Evolutionary conservation across 2,113 vertebrate genomes (phyloP).

Genomic region (Phasianus colchicus): DNA sequence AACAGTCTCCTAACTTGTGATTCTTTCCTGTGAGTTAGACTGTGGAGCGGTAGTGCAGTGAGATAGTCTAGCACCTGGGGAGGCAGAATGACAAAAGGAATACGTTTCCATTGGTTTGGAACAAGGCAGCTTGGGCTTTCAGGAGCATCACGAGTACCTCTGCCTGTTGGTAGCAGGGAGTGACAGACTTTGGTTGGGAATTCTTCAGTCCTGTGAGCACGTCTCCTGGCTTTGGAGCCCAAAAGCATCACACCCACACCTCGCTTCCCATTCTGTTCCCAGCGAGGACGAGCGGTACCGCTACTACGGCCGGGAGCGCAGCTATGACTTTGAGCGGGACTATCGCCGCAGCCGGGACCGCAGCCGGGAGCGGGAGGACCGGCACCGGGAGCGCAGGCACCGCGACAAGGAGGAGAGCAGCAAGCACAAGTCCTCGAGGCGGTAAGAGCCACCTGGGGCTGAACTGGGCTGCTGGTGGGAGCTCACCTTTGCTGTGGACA

Average conservation of each 20-base stretch:
- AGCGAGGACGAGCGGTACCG: slow-evolving; percentile 73
- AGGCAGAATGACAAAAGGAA: neutral
- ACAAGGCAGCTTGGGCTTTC: neutral
- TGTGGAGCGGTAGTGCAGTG: fast-evolving
- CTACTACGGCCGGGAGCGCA: slow-evolving; percentile 74
- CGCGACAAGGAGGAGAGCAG: slow-evolving; percentile 76
- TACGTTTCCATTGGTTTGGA: neutral
- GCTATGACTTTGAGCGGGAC: slow-evolving; percentile 76
- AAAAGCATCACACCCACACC: fast-evolving
- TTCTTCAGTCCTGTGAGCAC: fast-evolving
- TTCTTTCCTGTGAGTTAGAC: neutral
- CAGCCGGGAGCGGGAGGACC: slow-evolving; percentile 75
- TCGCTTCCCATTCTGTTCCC: neutral
- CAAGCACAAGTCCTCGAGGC: slow-evolving; percentile 78
- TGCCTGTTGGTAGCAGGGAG: neutral
- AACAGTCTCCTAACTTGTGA: neutral
- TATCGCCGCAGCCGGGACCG: slow-evolving; percentile 71
- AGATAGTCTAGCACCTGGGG: neutral
- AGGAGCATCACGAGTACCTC: fast-evolving
- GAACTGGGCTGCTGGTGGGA: neutral
- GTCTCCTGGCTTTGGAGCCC: neutral
- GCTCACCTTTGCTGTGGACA: neutral
- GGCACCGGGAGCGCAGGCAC: slow-evolving; percentile 73
- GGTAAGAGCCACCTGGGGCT: neutral
- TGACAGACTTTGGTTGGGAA: neutral